Conservation (phyloP, 2,888 invertebrate genomes). For the Dendrolimus houi region DNA sequence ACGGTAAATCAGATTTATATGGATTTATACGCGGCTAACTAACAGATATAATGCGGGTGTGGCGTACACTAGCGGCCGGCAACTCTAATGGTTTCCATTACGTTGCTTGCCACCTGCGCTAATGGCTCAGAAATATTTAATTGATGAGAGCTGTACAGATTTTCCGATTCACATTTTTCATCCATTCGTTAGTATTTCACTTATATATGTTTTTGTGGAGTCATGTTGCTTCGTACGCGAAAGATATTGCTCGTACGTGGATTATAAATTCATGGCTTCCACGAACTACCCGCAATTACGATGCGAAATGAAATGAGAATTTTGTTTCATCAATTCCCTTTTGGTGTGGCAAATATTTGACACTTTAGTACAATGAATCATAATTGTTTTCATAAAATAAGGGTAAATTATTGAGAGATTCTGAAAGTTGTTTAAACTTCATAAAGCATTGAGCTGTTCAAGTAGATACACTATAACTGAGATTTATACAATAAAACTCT, state of each 20-base stretch:
- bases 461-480: too few species aligned
- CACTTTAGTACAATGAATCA: too few species aligned
- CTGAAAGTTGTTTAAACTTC: too few species aligned
- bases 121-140: conserved; percentile 72
- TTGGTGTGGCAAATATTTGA: too few species aligned
- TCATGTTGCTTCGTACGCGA: conserved; percentile 13
- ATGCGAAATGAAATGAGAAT: too few species aligned
- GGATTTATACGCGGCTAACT: conserved; percentile 38
- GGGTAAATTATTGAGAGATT: too few species aligned
- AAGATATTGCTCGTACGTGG: neutral
- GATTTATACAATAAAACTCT: too few species aligned
- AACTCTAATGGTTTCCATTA: conserved; percentile 68
- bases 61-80: conserved; percentile 26
- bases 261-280: neutral
- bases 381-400: too few species aligned
- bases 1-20: conserved; percentile 27
- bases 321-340: too few species aligned
- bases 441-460: too few species aligned
- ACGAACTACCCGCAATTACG: neutral
- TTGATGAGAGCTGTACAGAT: conserved; percentile 59
- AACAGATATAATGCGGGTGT: conserved; percentile 36
- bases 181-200: conserved; percentile 32
- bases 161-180: conserved; percentile 54
- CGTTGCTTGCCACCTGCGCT: conserved; percentile 64
- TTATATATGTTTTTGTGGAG: conserved; percentile 1